A percentile compares a stretch with the other conserved stretches of the same genome.
These are phyloP conservation scores for Boloria euphrosyne DNA, from an alignment of 2,888 invertebrate species.

Conservation along the genomic window DNA sequence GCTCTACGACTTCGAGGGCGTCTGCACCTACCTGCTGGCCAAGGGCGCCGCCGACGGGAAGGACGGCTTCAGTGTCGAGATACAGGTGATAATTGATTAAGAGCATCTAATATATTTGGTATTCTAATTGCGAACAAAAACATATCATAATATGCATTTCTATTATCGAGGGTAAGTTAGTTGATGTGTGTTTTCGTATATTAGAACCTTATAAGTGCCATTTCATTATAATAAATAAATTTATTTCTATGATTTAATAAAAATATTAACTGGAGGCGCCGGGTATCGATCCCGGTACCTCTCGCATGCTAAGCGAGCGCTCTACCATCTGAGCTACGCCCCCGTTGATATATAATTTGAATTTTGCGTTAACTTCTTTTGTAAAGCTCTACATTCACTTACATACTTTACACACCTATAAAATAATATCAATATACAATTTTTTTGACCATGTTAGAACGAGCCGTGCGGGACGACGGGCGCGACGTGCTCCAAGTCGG, in stretches of 20 bases:
- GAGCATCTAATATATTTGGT: neutral
- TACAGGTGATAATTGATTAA: constrained; percentile 78
- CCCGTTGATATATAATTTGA: constrained; percentile 43
- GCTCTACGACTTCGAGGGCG: constrained; percentile 93
- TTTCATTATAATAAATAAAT: no score
- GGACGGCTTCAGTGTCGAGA: constrained; percentile 88
- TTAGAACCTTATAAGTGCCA: no score
- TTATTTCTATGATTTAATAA: no score
- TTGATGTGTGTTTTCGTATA: no score
- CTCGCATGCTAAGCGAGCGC: constrained; percentile 83
- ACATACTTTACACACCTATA: neutral
- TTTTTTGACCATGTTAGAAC: constrained; percentile 78
- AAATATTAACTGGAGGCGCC: constrained; percentile 69
- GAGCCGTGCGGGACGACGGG: constrained; percentile 93
- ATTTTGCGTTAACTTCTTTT: no score
- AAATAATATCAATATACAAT: no score
- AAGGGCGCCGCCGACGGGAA: constrained; percentile 85
- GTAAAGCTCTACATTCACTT: no score
- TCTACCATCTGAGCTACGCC: constrained; percentile 83
- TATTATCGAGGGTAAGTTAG: no score
- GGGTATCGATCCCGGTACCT: constrained; percentile 83
- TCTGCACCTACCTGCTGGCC: constrained; percentile 92
- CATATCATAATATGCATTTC: no score
- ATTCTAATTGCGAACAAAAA: neutral
- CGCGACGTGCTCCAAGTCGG: constrained; percentile 93